phyloP scores from a whole-genome alignment of 2,888 invertebrate genomes.

The Physocephala rufipes region DNA sequence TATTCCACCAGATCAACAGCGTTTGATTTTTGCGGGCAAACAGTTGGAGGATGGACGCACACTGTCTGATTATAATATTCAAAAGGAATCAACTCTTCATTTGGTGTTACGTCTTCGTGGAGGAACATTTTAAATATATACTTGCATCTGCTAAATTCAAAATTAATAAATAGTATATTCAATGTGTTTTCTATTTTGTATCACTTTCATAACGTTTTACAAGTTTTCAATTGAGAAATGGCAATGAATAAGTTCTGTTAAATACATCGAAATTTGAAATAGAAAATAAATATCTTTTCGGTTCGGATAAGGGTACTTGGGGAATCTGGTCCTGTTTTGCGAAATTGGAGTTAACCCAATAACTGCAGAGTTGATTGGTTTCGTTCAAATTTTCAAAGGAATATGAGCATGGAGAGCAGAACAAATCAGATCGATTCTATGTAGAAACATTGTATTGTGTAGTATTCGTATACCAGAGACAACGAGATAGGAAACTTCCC shows the following conservation, averaged over 20 bases:
- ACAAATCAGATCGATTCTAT: too few relatives aligned
- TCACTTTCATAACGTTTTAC: constrained; percentile 34
- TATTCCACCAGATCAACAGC: constrained; percentile 49
- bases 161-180: constrained; percentile 46
- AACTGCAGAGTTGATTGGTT: too few relatives aligned
- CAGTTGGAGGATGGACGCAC: constrained; percentile 49
- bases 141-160: constrained; percentile 38
- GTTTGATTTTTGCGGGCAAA: constrained; percentile 48
- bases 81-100: constrained; percentile 48
- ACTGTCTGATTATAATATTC: constrained; percentile 47
- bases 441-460: too few relatives aligned
- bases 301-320: too few relatives aligned
- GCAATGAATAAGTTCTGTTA: constrained; percentile 17
- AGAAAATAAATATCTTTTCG: background rate
- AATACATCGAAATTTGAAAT: background rate
- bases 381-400: too few relatives aligned
- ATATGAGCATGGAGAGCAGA: too few relatives aligned
- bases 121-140: constrained; percentile 46
- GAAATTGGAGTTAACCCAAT: too few relatives aligned
- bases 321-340: too few relatives aligned
- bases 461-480: too few relatives aligned
- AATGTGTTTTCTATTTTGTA: constrained; percentile 46
- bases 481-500: too few relatives aligned
- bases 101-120: constrained; percentile 50
- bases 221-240: constrained; percentile 21